phyloP scores from a whole-genome alignment of 2,888 invertebrate genomes.

The Chydorus sphaericus region DNA sequence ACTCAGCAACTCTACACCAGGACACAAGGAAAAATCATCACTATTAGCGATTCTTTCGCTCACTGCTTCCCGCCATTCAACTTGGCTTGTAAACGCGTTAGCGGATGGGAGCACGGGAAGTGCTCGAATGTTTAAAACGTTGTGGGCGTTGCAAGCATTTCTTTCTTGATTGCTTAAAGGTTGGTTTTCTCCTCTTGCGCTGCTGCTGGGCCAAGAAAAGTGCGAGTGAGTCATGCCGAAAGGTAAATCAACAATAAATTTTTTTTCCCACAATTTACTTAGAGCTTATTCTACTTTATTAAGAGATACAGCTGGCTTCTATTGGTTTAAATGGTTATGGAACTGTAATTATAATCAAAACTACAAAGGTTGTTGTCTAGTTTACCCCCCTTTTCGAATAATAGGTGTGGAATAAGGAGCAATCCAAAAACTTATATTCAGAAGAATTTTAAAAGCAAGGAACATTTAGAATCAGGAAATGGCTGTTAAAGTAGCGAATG shows the following conservation, averaged over 20 bases:
- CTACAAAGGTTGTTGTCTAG: no score
- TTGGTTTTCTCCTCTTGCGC: constrained; percentile 5
- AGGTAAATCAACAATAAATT: background rate
- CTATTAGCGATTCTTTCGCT: background rate
- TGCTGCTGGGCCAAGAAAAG: background rate
- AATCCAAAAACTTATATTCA: background rate
- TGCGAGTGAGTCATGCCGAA: background rate
- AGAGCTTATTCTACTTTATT: no score
- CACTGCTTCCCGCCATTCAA: background rate
- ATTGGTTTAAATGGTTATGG: no score
- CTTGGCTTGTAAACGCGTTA: background rate
- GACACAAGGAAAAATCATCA: constrained; percentile 7
- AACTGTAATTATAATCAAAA: no score
- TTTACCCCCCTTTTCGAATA: no score
- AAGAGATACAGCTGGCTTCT: no score
- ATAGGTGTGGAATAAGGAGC: no score
- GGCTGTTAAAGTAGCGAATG: no score
- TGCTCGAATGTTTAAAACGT: constrained; percentile 19
- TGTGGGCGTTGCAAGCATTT: constrained; percentile 43
- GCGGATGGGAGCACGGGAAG: background rate
- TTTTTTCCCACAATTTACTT: no score
- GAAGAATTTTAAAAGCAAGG: no score
- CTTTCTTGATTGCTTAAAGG: constrained; percentile 52
- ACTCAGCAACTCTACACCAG: constrained; percentile 13
- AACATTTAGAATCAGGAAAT: no score